A percentile compares a stretch with the other conserved stretches of the same genome.
Evolutionary conservation across 1,140 invertebrate genomes (phyloP).

Genomic region (Neodiprion fabricii): DNA sequence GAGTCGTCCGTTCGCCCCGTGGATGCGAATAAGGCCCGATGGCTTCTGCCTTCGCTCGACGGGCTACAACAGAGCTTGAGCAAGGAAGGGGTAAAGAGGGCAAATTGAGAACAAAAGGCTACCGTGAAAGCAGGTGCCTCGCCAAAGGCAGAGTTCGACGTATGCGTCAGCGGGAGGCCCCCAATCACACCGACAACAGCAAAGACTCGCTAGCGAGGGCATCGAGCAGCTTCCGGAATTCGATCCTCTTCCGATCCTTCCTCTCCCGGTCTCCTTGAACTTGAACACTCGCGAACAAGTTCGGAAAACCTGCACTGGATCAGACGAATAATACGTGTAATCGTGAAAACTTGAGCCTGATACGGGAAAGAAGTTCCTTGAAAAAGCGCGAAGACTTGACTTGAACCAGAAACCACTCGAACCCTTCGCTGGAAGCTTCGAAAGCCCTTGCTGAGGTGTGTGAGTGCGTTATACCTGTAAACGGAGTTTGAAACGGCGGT

Average conservation of each 20-base stretch:
- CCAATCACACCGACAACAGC: constrained; percentile 34
- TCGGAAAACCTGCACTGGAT: neutral
- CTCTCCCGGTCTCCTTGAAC: neutral
- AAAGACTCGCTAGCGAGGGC: neutral
- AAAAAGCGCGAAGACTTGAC: too few relatives aligned
- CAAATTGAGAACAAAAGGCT: constrained; percentile 3
- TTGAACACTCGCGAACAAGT: neutral
- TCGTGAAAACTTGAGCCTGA: too few relatives aligned
- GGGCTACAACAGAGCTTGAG: neutral
- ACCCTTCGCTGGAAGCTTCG: too few relatives aligned
- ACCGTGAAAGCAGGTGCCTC: constrained; percentile 42
- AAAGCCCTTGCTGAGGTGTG: too few relatives aligned
- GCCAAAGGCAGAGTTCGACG: constrained; percentile 47
- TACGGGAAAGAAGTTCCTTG: too few relatives aligned
- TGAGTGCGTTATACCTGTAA: too few relatives aligned
- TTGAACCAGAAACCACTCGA: too few relatives aligned
- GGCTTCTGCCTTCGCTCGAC: neutral
- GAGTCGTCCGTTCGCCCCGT: too few relatives aligned
- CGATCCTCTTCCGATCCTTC: constrained; percentile 14
- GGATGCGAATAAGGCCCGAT: neutral
- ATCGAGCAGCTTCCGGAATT: neutral
- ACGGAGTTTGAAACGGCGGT: too few relatives aligned
- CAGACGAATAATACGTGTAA: too few relatives aligned
- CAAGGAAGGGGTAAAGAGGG: neutral
- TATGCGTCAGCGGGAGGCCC: constrained; percentile 45